These are phyloP conservation scores for Serinus canaria DNA, from an alignment of 2,113 vertebrate species.

Conservation along the genomic window DNA sequence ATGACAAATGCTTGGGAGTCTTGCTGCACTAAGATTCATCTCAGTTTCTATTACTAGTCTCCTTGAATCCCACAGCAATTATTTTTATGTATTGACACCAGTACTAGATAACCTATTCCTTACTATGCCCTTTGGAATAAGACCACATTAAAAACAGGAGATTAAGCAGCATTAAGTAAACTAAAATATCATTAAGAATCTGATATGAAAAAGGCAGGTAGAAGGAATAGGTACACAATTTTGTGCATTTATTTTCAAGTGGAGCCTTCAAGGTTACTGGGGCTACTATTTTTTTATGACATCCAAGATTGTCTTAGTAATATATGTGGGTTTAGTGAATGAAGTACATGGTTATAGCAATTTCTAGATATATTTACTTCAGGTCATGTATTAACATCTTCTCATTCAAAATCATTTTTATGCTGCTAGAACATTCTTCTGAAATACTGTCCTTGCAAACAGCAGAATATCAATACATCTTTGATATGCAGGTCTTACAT, in stretches of 20 bases:
- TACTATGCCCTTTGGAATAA: not conserved
- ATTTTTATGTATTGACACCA: constrained; percentile 19
- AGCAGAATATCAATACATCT: not conserved
- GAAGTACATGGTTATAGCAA: not conserved
- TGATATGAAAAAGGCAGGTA: not conserved
- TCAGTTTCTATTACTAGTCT: not conserved
- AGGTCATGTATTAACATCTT: not conserved
- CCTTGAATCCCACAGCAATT: not conserved
- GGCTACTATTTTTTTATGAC: not conserved
- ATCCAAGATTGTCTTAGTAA: not conserved
- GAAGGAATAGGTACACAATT: not conserved
- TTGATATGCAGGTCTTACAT: not conserved
- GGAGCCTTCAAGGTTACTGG: not conserved
- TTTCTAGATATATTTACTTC: not conserved
- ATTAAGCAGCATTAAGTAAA: not conserved
- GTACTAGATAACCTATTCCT: not conserved
- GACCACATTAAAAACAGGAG: not conserved
- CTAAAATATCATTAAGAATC: not conserved
- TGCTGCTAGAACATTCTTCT: not conserved
- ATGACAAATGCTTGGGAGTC: not conserved
- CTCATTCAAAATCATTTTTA: not conserved
- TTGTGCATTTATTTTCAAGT: not conserved
- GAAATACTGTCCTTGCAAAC: not conserved
- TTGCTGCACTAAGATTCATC: not conserved
- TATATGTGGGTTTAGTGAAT: not conserved